Percentiles rank a stretch among this genome's conserved stretches.
Evolutionary conservation across 2,113 vertebrate genomes (phyloP).

Genomic region (Sylvietta virens): DNA sequence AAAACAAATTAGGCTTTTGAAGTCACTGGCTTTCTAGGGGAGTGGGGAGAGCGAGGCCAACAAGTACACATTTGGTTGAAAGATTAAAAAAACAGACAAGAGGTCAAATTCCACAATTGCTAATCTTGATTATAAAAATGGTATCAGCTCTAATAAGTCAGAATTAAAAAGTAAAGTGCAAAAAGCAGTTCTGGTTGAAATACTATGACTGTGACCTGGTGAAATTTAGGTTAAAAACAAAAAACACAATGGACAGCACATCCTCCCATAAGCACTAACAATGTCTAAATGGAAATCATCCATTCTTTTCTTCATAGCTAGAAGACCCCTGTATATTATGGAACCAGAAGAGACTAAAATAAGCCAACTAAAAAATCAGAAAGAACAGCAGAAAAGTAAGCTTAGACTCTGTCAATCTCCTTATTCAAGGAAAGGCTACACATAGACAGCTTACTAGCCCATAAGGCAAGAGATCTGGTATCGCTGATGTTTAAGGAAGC

Average conservation of each 20-base stretch:
- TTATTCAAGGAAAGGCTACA: not conserved
- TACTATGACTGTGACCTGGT: not conserved
- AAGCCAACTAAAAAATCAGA: not conserved
- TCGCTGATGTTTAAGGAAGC: not conserved
- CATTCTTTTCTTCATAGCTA: not conserved
- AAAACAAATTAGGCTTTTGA: not conserved
- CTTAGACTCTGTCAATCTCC: not conserved
- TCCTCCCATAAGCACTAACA: not conserved
- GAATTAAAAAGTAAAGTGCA: not conserved
- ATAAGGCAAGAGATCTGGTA: not conserved
- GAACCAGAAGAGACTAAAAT: not conserved
- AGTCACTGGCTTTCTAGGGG: not conserved
- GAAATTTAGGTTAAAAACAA: not conserved
- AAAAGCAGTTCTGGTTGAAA: not conserved
- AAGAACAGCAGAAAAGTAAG: not conserved
- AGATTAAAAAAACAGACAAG: not conserved
- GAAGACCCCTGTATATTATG: not conserved
- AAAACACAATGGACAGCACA: not conserved
- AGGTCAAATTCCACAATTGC: not conserved
- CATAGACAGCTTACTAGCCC: not conserved
- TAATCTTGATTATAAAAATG: not conserved
- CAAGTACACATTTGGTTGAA: fast-evolving
- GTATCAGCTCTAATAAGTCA: not conserved
- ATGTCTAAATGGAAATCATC: not conserved
- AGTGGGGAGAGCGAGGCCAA: not conserved